Conservation (phyloP, 2,113 vertebrate genomes). For the Bucco capensis region DNA sequence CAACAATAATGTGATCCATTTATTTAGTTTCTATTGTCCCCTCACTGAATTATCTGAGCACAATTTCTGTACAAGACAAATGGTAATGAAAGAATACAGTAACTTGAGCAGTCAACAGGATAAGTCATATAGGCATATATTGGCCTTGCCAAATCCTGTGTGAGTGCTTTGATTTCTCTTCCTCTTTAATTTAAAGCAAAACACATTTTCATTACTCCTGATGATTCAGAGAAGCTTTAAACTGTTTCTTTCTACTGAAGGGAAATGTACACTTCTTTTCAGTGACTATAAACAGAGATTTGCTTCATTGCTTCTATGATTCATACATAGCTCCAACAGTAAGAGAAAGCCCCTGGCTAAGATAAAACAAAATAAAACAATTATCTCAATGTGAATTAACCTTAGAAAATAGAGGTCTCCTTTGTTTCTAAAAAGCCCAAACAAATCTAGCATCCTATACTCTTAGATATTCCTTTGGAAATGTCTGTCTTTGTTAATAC, state of each 20-base stretch:
- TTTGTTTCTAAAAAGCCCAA: neutral
- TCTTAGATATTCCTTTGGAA: neutral
- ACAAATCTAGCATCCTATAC: neutral
- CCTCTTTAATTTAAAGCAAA: conserved; percentile 24
- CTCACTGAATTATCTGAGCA: neutral
- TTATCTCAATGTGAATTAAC: conserved; percentile 1
- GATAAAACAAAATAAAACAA: conserved; percentile 35
- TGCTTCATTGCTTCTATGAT: conserved; percentile 38
- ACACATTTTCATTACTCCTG: conserved; percentile 14
- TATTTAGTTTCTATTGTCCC: neutral
- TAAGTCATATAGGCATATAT: neutral
- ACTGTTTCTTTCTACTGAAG: neutral
- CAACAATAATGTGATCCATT: neutral
- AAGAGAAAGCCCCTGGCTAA: conserved; percentile 5
- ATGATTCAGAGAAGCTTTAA: conserved; percentile 22
- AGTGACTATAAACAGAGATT: conserved; percentile 30
- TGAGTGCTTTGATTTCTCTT: conserved; percentile 31
- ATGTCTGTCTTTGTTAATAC: neutral
- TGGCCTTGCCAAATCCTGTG: neutral
- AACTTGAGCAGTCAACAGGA: neutral
- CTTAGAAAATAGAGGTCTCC: conserved; percentile 24
- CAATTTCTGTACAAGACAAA: neutral
- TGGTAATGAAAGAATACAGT: neutral
- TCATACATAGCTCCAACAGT: neutral
- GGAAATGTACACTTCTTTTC: conserved; percentile 15